Base-by-base conservation (phyloP, 2,113 vertebrate species). In the Upupa epops region DNA sequence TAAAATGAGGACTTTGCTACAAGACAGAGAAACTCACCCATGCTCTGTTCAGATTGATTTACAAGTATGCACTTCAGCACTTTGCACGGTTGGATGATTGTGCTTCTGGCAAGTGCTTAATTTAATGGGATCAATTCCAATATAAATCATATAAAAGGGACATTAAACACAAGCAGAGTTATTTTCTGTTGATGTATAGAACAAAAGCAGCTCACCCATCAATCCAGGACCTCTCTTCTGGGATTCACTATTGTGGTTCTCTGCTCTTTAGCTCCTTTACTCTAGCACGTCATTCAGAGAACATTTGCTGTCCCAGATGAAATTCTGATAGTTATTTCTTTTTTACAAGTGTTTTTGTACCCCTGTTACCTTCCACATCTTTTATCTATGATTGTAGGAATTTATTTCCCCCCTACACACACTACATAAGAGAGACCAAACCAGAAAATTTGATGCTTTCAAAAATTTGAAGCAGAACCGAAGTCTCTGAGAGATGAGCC, bases 351-450 rank as follows among this genome's bases (percentile, higher is more conserved):
- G 59, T 70, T 59, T 56, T 12, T 4, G 58, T 36, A 37, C 6
- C 4, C 16, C 49, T 34, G 1, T 8, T 71, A 7, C 18, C 55
- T 65, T 5, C 18, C 16, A 26, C 6, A 2, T 26, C 14, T 48
- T 21, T 1, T 9, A 6, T 13, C 26, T 17, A 13, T 8, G 3
- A 52, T 21, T 75, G 13, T 14, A 4, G 66, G 14, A 1, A 58
- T 4, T 52, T 48, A 11, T 24, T 46, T 19, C 6, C 11, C 32
- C 25, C 3, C 29, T 4, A n/a, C 25, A 4, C 0, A 0, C 8
- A 25, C 31, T 3, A 31, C 0, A n/a, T n/a, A n/a, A n/a, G n/a
- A 34, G 25, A 4, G 4, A 14, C n/a, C 9, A 59, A 60, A 74
- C 14, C 3, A 78, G 13, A 69, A 76, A 69, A 36, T 21, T 48